A percentile compares a stretch with the other conserved stretches of the same genome.
Conservation (phyloP, 2,888 invertebrate species). For the Drosophila siamana region DNA sequence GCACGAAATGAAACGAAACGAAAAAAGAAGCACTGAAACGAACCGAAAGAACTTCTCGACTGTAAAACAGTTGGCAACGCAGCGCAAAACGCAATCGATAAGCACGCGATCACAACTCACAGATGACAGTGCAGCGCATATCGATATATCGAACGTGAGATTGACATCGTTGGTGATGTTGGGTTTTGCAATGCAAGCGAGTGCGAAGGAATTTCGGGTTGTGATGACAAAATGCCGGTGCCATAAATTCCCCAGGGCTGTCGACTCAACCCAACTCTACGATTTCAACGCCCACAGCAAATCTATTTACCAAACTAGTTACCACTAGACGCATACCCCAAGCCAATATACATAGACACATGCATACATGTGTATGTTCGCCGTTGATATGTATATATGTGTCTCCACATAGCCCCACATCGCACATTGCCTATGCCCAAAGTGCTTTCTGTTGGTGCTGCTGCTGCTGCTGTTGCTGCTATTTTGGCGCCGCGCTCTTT, state of each 20-base stretch:
- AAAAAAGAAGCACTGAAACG: not conserved
- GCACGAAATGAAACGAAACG: slow-evolving; percentile 18
- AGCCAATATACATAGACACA: slow-evolving; percentile 60
- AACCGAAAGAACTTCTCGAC: slow-evolving; percentile 8
- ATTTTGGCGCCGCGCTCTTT: slow-evolving; percentile 73
- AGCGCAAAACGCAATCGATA: slow-evolving; percentile 15
- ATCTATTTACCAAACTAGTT: slow-evolving; percentile 78
- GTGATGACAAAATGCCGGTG: slow-evolving; percentile 52
- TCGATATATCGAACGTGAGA: not conserved
- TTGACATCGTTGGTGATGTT: not conserved
- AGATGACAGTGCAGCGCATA: slow-evolving; percentile 2
- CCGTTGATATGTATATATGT: not conserved
- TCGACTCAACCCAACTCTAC: slow-evolving; percentile 25
- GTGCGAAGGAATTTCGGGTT: slow-evolving; percentile 23
- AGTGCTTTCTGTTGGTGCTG: slow-evolving; percentile 55
- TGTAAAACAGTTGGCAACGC: slow-evolving; percentile 26
- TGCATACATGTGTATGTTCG: slow-evolving; percentile 16
- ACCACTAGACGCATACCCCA: slow-evolving; percentile 64
- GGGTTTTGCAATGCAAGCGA: slow-evolving; percentile 27
- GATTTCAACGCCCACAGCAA: slow-evolving; percentile 69
- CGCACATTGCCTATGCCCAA: slow-evolving; percentile 67
- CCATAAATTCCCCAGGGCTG: slow-evolving; percentile 34
- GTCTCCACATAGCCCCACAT: slow-evolving; percentile 27
- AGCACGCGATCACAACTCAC: slow-evolving; percentile 20
- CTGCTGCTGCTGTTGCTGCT: slow-evolving; percentile 45